Percentiles rank a stretch among this genome's conserved stretches.
Evolutionary conservation across 1,140 invertebrate species (phyloP).

Genomic region (Octopus sinensis): DNA sequence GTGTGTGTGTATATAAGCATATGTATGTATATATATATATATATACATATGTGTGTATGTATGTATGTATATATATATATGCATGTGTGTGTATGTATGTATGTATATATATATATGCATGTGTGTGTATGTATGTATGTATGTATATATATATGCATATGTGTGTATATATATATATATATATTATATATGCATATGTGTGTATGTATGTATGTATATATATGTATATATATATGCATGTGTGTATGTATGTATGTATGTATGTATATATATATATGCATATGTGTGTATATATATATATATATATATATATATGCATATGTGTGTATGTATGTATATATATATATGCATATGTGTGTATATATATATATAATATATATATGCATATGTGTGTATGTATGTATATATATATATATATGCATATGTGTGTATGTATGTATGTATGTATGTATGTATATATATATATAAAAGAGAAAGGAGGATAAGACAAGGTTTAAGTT

Average conservation of each 20-base stretch:
- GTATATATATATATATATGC: neutral
- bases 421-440: neutral
- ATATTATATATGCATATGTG: neutral
- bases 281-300: slow-evolving; percentile 1
- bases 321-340: neutral
- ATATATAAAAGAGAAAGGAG: too few species aligned
- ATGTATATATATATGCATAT: neutral
- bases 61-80: neutral
- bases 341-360: neutral
- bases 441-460: too few species aligned
- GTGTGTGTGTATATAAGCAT: neutral
- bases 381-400: neutral
- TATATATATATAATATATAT: neutral
- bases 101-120: neutral
- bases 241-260: slow-evolving; percentile 6
- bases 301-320: neutral
- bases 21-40: neutral
- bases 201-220: neutral
- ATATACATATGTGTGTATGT: neutral
- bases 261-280: neutral
- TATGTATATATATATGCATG: slow-evolving; percentile 3
- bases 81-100: neutral
- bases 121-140: neutral
- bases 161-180: neutral
- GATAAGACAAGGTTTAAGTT: too few species aligned